phyloP scores from a whole-genome alignment of 2,888 invertebrate species.

The Idaea biselata region DNA sequence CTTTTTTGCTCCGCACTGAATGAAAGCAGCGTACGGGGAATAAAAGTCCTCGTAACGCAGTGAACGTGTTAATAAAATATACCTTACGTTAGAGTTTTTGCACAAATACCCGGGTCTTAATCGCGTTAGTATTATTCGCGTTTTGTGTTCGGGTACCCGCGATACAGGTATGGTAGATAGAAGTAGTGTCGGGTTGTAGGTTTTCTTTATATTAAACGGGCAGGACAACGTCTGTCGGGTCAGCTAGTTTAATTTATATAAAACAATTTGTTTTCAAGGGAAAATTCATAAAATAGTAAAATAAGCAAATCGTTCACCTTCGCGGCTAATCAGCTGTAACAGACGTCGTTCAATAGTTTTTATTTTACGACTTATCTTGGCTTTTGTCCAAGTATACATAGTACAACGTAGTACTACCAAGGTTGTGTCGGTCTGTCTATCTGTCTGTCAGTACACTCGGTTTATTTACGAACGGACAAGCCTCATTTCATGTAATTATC shows the following conservation, averaged over 20 bases:
- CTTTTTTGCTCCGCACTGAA: too few relatives aligned
- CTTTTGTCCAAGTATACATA: background rate
- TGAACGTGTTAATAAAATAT: too few relatives aligned
- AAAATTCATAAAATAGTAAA: slow-evolving; percentile 7
- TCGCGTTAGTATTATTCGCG: too few relatives aligned
- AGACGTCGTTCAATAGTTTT: slow-evolving; percentile 13
- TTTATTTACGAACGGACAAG: background rate
- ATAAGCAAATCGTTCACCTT: slow-evolving; percentile 20
- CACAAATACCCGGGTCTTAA: too few relatives aligned
- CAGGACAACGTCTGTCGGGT: too few relatives aligned
- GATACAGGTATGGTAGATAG: too few relatives aligned
- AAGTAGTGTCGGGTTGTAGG: too few relatives aligned
- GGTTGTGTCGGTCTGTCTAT: slow-evolving; percentile 32
- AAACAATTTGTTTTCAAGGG: background rate
- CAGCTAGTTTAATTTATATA: background rate
- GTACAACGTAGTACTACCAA: slow-evolving; percentile 15
- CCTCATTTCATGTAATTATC: background rate
- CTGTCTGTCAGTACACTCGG: slow-evolving; percentile 10
- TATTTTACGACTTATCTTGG: slow-evolving; percentile 9
- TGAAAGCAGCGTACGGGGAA: too few relatives aligned
- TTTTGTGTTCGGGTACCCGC: too few relatives aligned
- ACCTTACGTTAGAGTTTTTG: too few relatives aligned
- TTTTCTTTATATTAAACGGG: too few relatives aligned
- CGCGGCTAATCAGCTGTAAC: slow-evolving; percentile 19
- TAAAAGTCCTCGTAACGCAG: too few relatives aligned